Evolutionary conservation across 37 sponge, comb jelly and placozoan species (phyloP).

Genomic region (Tethya wilhelma): DNA sequence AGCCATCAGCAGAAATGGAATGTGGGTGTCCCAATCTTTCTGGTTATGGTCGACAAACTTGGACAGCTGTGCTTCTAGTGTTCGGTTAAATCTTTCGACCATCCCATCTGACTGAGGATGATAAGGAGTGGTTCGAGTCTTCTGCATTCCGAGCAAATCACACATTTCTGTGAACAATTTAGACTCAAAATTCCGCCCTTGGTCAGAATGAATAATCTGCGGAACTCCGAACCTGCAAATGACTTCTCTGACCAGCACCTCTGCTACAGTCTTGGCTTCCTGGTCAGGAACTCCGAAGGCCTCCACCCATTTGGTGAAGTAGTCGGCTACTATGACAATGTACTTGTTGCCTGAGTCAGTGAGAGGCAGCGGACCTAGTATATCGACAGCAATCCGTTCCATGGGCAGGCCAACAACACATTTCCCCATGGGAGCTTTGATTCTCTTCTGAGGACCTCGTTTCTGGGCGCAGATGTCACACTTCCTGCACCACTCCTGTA

Average conservation of each 20-base stretch:
- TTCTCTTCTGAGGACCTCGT: conserved; percentile 10
- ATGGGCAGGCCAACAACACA: conserved; percentile 23
- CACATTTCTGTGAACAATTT: conserved; percentile 15
- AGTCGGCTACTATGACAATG: conserved; percentile 55
- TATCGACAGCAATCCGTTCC: conserved; percentile 53
- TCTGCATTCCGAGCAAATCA: conserved; percentile 48
- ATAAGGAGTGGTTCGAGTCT: conserved; percentile 50
- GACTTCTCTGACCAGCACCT: conserved; percentile 13
- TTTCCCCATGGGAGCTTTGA: neutral
- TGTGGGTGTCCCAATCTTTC: conserved; percentile 56
- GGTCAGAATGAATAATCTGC: conserved; percentile 55
- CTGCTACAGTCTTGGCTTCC: conserved; percentile 30
- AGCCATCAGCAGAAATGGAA: conserved; percentile 59
- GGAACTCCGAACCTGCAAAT: conserved; percentile 32
- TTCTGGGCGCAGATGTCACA: conserved; percentile 49
- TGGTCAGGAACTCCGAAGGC: conserved; percentile 67
- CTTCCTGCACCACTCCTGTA: conserved; percentile 33
- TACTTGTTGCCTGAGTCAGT: conserved; percentile 47
- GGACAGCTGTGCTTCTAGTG: conserved; percentile 49
- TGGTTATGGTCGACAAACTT: conserved; percentile 39
- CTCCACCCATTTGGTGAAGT: conserved; percentile 70
- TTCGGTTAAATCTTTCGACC: conserved; percentile 67
- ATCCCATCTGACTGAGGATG: conserved; percentile 74
- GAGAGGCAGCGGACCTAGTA: conserved; percentile 56
- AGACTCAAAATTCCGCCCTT: conserved; percentile 69